Evolutionary conservation across 2,888 invertebrate species (phyloP).

Genomic region (Pemphredon lugubris): DNA sequence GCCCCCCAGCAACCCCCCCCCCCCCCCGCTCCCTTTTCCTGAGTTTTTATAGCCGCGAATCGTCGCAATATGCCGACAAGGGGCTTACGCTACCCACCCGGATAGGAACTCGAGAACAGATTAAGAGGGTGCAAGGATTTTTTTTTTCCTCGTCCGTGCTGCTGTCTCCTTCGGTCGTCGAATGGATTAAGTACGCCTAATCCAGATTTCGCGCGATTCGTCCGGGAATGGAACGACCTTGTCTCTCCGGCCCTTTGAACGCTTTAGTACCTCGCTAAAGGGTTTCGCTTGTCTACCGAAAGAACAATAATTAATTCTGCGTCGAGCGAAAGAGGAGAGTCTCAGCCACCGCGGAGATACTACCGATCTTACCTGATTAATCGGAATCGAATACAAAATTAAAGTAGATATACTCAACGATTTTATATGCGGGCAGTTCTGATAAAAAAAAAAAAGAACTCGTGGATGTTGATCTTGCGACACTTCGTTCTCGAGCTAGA

Average conservation of each 20-base stretch:
- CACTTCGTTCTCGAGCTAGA: too few species aligned
- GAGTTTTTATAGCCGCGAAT: constrained; percentile 80
- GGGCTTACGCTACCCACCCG: constrained; percentile 71
- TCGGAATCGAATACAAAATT: too few species aligned
- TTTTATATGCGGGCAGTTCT: too few species aligned
- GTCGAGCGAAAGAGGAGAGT: too few species aligned
- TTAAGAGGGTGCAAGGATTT: constrained; percentile 77
- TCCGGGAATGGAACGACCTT: constrained; percentile 24
- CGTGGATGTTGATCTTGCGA: too few species aligned
- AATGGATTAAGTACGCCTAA: constrained; percentile 65
- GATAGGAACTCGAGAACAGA: constrained; percentile 69
- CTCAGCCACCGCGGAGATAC: not conserved
- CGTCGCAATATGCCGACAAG: constrained; percentile 80
- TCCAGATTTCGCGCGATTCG: constrained; percentile 55
- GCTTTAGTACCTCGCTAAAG: constrained; percentile 1
- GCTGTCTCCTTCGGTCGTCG: constrained; percentile 17
- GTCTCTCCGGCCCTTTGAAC: not conserved
- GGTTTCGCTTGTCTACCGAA: not conserved
- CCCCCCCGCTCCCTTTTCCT: constrained; percentile 39
- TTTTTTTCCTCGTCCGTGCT: constrained; percentile 49
- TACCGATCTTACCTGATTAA: too few species aligned
- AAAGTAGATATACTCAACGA: too few species aligned
- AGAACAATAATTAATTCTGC: constrained; percentile 41
- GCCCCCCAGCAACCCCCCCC: too few species aligned
- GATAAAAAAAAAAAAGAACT: too few species aligned